Evolutionary conservation across 2,888 invertebrate genomes (phyloP).

Genomic region (Cistogaster globosa): DNA sequence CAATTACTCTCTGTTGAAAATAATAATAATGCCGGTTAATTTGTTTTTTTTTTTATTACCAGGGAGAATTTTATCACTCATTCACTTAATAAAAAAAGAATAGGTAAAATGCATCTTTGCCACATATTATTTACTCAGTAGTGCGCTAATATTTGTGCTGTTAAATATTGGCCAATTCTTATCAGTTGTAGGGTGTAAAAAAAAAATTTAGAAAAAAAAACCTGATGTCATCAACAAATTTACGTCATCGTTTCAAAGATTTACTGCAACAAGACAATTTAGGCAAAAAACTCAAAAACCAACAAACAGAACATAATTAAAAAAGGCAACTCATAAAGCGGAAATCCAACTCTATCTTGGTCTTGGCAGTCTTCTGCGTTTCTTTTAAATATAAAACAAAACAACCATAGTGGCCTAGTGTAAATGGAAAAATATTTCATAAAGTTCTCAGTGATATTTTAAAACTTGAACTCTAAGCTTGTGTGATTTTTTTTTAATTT

Average conservation of each 20-base stretch:
- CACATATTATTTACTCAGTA: slow-evolving; percentile 66
- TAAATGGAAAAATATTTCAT: slow-evolving; percentile 34
- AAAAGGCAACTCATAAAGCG: slow-evolving; percentile 51
- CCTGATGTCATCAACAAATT: slow-evolving; percentile 68
- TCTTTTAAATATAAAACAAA: slow-evolving; percentile 3
- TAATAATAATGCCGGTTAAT: slow-evolving; percentile 26
- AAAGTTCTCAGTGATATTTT: slow-evolving; percentile 65
- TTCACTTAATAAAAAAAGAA: slow-evolving; percentile 39
- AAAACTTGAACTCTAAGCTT: slow-evolving; percentile 63
- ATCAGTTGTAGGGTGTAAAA: slow-evolving; percentile 20
- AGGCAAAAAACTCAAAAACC: slow-evolving; percentile 23
- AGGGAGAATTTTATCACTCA: slow-evolving; percentile 47
- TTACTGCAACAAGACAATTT: slow-evolving; percentile 23
- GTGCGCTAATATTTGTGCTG: slow-evolving; percentile 70
- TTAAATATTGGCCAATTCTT: slow-evolving; percentile 66
- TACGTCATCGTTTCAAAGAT: slow-evolving; percentile 65
- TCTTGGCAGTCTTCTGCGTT: slow-evolving; percentile 41
- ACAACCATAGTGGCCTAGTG: slow-evolving; percentile 49
- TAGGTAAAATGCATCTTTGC: slow-evolving; percentile 63
- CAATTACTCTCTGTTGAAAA: slow-evolving; percentile 15
- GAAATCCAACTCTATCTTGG: slow-evolving; percentile 58
- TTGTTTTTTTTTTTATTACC: not conserved
- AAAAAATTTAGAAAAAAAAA: slow-evolving; percentile 23
- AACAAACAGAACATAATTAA: slow-evolving; percentile 65
- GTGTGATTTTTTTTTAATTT: slow-evolving; percentile 28